Base-by-base conservation (phyloP, 2,888 invertebrate genomes). In the Phlogophora meticulosa region DNA sequence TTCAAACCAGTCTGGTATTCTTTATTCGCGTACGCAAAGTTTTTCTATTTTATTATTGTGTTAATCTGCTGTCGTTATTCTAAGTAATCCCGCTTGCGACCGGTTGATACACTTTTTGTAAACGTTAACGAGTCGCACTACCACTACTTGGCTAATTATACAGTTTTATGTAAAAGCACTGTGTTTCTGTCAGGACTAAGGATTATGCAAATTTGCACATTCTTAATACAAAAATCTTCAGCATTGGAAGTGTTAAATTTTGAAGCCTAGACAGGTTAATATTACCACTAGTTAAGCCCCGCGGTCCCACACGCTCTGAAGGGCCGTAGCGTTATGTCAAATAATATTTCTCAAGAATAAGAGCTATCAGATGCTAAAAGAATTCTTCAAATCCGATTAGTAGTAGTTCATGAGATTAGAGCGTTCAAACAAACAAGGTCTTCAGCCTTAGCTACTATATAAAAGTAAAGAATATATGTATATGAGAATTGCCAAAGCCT, bases 31-130 rank as follows among this genome's bases (percentile, higher is more conserved):
- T 58, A 76, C 60, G 69, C 75, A 79, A 71, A 83, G 68, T 82
- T 87, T 82, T 81, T 81, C 86, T 87, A 86, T 87, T 85, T 84
- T 83, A 84, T 81, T 75, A 74, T 77, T 71, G 61, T 71, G 62
- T 76, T 75, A 68, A 75, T 77, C 57, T 74, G 55, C 32, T 70
- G 62, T 56, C 65, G 72, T 76, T 65, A 67, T 57, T 57, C 67
- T 56, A 58, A 49, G 69, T 58, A 58, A 52, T 51, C 38, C 58
- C 34, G 48, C 56, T 46, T n/a, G 48, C 65, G 65, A 66, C 78
- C 56, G 67, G 70, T 76, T 70, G 51, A 45, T 67, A 58, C 7
- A 22, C 36, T 78, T 76, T 72, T 75, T 75, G 56, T 51, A 4
- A 17, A 48, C 17, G 38, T 45, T 15, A 43, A 46, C 15, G 36